Evolutionary conservation across 2,888 invertebrate genomes (phyloP).

Genomic region (Mesorhabditis spiculigera): DNA sequence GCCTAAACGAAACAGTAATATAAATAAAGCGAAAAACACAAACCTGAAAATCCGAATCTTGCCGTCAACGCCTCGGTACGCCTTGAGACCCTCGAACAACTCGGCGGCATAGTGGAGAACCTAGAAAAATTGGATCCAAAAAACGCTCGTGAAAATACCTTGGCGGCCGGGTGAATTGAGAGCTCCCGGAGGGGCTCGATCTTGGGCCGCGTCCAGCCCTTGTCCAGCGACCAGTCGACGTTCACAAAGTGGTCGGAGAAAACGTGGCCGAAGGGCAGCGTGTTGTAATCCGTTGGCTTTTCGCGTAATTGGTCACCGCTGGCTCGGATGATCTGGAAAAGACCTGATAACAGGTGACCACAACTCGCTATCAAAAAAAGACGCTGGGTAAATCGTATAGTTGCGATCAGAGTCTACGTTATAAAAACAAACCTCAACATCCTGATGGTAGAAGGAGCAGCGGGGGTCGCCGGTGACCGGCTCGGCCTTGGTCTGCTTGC

Average conservation of each 20-base stretch:
- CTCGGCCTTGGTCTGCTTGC: constrained; percentile 9
- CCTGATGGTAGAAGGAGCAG: no score
- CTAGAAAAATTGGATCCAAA: constrained; percentile 6
- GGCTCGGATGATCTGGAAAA: constrained; percentile 29
- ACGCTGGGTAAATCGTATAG: no score
- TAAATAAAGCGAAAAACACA: constrained; percentile 53
- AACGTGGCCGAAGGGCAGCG: constrained; percentile 75
- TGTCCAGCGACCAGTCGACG: constrained; percentile 72
- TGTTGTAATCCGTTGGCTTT: constrained; percentile 6
- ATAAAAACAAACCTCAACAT: no score
- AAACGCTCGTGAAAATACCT: constrained; percentile 66
- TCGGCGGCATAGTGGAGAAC: constrained; percentile 61
- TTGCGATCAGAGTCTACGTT: no score
- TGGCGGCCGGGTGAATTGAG: constrained; percentile 86
- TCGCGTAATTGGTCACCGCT: constrained; percentile 15
- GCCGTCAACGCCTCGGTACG: constrained; percentile 85
- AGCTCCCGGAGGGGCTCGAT: constrained; percentile 84
- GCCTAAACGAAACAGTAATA: constrained; percentile 59
- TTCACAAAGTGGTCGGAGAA: constrained; percentile 88
- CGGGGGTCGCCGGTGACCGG: no score
- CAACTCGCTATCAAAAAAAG: no score
- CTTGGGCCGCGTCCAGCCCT: constrained; percentile 90
- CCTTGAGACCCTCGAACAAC: constrained; percentile 97
- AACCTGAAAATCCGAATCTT: constrained; percentile 89
- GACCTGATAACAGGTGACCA: constrained; percentile 8